Conservation (phyloP, 2,888 invertebrate genomes). For the Zele albiditarsus region DNA sequence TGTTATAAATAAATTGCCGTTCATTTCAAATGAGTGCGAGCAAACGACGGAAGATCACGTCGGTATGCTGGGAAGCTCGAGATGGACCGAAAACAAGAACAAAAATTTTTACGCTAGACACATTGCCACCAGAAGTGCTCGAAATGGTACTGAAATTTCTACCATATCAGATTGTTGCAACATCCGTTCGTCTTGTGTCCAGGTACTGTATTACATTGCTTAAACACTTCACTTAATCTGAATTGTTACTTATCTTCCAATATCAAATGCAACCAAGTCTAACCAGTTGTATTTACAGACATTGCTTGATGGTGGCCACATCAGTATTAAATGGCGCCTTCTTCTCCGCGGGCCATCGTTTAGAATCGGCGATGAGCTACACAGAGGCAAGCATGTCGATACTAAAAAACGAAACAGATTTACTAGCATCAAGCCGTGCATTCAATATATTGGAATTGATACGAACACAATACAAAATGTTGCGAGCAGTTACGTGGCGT, state of each 20-base stretch:
- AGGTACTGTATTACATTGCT: slow-evolving; percentile 53
- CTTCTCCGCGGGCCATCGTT: slow-evolving; percentile 56
- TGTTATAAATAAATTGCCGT: not conserved
- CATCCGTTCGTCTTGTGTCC: slow-evolving; percentile 64
- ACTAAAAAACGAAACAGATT: slow-evolving; percentile 48
- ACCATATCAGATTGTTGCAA: slow-evolving; percentile 62
- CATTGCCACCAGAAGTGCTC: slow-evolving; percentile 66
- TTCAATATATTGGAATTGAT: slow-evolving; percentile 62
- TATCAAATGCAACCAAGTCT: not conserved
- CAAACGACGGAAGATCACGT: slow-evolving; percentile 44
- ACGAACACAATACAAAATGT: slow-evolving; percentile 63
- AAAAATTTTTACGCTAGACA: slow-evolving; percentile 56
- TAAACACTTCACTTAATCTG: not conserved
- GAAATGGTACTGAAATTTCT: slow-evolving; percentile 65
- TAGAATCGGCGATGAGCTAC: slow-evolving; percentile 54
- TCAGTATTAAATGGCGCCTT: slow-evolving; percentile 66
- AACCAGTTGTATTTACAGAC: slow-evolving; percentile 45
- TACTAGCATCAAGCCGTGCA: slow-evolving; percentile 52
- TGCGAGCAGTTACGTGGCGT: slow-evolving; percentile 68
- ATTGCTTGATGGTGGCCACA: slow-evolving; percentile 61
- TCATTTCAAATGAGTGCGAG: slow-evolving; percentile 43
- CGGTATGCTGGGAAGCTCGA: slow-evolving; percentile 26
- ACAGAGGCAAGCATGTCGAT: slow-evolving; percentile 47
- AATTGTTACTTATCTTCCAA: not conserved
- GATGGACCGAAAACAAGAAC: slow-evolving; percentile 29